Conservation (phyloP, 2,888 invertebrate genomes). For the Idaea biselata region DNA sequence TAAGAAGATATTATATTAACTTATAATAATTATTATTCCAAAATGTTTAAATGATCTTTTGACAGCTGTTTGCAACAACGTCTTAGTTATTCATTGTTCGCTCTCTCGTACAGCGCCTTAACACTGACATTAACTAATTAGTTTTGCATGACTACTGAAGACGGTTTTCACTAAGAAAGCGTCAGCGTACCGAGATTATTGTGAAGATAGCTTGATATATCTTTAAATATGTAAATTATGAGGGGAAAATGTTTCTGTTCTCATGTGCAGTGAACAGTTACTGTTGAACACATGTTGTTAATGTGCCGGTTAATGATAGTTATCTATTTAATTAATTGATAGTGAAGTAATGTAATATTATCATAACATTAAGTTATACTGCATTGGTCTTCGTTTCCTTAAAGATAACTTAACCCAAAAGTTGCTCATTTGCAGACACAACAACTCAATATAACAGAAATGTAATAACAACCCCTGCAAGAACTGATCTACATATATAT, state of each 20-base stretch:
- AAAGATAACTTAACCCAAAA: too few species aligned
- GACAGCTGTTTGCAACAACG: slow-evolving; percentile 5
- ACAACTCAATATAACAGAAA: too few species aligned
- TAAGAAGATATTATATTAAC: too few species aligned
- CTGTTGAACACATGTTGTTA: background rate
- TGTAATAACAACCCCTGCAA: too few species aligned
- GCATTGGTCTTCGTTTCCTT: too few species aligned
- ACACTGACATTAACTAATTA: slow-evolving; percentile 44
- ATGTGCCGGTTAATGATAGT: background rate
- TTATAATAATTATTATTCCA: background rate
- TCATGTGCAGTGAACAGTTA: slow-evolving; percentile 1
- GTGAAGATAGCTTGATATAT: slow-evolving; percentile 1
- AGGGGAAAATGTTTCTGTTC: background rate
- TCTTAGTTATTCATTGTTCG: slow-evolving; percentile 19
- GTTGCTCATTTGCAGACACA: too few species aligned
- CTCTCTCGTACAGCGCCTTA: background rate
- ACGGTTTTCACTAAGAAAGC: slow-evolving; percentile 64
- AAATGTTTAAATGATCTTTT: background rate
- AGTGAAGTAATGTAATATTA: background rate
- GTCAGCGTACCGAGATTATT: slow-evolving; percentile 30
- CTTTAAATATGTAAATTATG: background rate
- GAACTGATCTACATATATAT: too few species aligned
- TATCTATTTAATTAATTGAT: background rate
- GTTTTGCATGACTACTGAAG: slow-evolving; percentile 66
- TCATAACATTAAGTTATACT: too few species aligned